Percentiles rank a stretch among this genome's conserved stretches.
Evolutionary conservation across 2,797 vertebrate genomes (phyloP).

Genomic region (Taenioides sp.): DNA sequence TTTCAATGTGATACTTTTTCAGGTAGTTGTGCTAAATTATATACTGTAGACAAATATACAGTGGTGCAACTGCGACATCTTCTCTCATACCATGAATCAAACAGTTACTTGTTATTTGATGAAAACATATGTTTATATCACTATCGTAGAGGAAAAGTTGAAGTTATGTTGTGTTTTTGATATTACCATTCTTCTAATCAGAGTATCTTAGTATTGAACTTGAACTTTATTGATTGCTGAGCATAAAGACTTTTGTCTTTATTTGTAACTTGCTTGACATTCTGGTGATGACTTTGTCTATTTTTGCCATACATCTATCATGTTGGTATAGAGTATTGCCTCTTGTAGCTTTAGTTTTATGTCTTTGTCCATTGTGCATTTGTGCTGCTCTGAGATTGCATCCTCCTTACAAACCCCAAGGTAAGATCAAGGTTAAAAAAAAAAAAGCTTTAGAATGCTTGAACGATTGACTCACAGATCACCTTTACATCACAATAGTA

Average conservation of each 20-base stretch:
- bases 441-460: no score
- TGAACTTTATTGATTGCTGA: no score
- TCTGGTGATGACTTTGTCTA: no score
- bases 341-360: neutral
- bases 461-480: no score
- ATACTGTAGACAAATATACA: conserved; percentile 23
- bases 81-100: neutral
- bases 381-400: conserved; percentile 31
- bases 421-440: conserved; percentile 27
- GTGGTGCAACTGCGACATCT: neutral
- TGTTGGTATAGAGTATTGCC: neutral
- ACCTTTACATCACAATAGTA: no score
- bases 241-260: no score
- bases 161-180: no score
- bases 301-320: neutral
- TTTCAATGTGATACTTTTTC: conserved; percentile 27
- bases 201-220: no score
- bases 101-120: no score
- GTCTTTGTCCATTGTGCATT: neutral
- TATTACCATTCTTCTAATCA: no score
- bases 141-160: no score
- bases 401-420: conserved; percentile 36
- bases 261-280: no score
- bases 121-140: neutral
- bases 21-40: neutral